A percentile compares a stretch with the other conserved stretches of the same genome.
phyloP scores from a whole-genome alignment of 2,797 vertebrate species.

The Sparidentex hasta region DNA sequence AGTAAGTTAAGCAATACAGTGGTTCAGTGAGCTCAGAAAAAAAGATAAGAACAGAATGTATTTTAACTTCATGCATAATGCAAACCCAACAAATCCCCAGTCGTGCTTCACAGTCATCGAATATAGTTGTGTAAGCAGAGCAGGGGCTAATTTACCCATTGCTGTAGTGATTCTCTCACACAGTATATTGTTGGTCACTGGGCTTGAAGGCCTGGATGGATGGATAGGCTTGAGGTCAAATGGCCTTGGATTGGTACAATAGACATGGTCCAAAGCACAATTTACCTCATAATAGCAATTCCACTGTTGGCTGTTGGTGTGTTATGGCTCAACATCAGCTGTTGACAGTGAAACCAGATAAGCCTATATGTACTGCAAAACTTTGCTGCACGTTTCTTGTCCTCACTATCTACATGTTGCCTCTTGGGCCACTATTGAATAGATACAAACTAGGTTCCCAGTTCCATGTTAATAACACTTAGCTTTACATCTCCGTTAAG shows the following conservation, averaged over 20 bases:
- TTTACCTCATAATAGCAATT: constrained; percentile 40
- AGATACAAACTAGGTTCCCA: no score
- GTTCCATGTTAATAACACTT: no score
- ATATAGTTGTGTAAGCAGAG: constrained; percentile 30
- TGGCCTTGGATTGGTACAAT: constrained; percentile 15
- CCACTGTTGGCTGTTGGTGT: constrained; percentile 3
- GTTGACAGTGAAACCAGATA: background rate
- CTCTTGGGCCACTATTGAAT: no score
- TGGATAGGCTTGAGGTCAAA: constrained; percentile 55
- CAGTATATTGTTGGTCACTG: constrained; percentile 59
- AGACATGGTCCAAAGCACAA: constrained; percentile 21
- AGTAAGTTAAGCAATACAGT: background rate
- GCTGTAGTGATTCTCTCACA: constrained; percentile 26
- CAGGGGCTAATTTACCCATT: constrained; percentile 18
- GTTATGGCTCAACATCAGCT: background rate
- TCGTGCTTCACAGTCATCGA: background rate
- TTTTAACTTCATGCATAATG: constrained; percentile 7
- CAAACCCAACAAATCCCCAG: background rate
- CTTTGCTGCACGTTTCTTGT: no score
- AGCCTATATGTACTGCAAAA: background rate
- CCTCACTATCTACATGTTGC: no score
- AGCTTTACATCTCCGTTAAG: no score
- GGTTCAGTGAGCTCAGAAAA: background rate
- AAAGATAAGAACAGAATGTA: background rate
- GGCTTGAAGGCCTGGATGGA: no score